Evolutionary conservation across 2,113 vertebrate genomes (phyloP).

Genomic region (Clarias gariepinus): DNA sequence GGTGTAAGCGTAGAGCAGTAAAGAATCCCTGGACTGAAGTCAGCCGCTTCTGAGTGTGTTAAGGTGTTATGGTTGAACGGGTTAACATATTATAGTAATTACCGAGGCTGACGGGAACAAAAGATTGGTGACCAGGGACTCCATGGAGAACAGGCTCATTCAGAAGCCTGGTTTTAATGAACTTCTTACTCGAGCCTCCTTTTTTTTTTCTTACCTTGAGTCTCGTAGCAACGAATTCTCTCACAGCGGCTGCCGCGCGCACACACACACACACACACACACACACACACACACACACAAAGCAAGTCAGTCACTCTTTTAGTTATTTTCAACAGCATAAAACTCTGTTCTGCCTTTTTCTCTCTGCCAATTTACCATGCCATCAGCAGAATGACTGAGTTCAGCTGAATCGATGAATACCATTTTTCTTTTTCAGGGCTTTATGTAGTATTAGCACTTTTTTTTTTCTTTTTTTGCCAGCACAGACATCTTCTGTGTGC

Average conservation of each 20-base stretch:
- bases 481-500: conserved; percentile 9
- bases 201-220: conserved; percentile 49
- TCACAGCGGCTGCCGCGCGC: conserved; percentile 62
- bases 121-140: conserved; percentile 65
- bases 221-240: conserved; percentile 87
- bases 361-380: conserved; percentile 10
- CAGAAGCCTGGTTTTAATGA: conserved; percentile 82
- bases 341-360: conserved; percentile 18
- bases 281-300: conserved; percentile 49
- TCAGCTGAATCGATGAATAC: conserved; percentile 31
- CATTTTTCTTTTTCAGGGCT: conserved; percentile 19
- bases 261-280: conserved; percentile 43
- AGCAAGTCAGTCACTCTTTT: conserved; percentile 70
- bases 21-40: conserved; percentile 3
- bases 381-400: conserved; percentile 30
- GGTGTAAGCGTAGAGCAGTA: neutral
- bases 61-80: conserved; percentile 33
- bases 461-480: conserved; percentile 22
- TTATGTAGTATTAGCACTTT: conserved; percentile 36
- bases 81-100: conserved; percentile 70
- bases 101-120: conserved; percentile 64
- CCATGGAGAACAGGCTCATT: conserved; percentile 71
- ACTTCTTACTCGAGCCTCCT: conserved; percentile 77
- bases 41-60: conserved; percentile 7
- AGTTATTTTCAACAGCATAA: conserved; percentile 36